Base-by-base conservation (phyloP, 2,797 vertebrate genomes). In the Propithecus perrieri region DNA sequence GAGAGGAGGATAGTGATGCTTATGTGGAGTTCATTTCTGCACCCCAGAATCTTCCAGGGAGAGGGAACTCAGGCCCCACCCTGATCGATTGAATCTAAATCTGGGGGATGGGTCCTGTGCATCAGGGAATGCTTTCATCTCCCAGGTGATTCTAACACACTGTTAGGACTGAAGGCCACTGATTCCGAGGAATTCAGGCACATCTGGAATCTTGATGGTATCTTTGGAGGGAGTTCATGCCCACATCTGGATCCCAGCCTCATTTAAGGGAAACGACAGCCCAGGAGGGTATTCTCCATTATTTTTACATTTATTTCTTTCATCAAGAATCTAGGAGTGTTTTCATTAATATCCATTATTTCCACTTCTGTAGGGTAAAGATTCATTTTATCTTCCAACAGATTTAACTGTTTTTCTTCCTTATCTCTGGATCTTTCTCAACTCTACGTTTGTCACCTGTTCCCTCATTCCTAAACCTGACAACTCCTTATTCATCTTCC, bases 291-390 rank as follows among this genome's bases (percentile, higher is more conserved):
- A 74, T 95, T 95, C 20, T 98, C 98, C 94, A 88, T 95, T 63
- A 98, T 95, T 91, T 98, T 97, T 85, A 98, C 5, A 2, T 76
- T 95, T 92, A 98, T 94, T 85, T 97, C 96, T 85, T 97, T 85
- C 0, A 20, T 71, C 71, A 97, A 61, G 96, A 98, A 98, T 76
- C 24, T 95, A 63, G 98, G 98, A 38, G 95, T 20, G 0, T 98
- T 98, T 78, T 98, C 98, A 93, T 98, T 98, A 90, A 98, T n/a
- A 96, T 98, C 97, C 17, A 72, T 63, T 94, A 98, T 96, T 97
- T 98, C 97, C 85, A 98, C 97, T 55, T 98, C 93, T 74, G 97
- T 28, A n/a, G 95, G 74, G 17, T 96, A 96, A 83, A 98, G 96
- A 80, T 84, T 97, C 96, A 98, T 95, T 89, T 97, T 86, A 50